Evolutionary conservation across 2,113 vertebrate genomes (phyloP), one percentile per base, ranked within the genome.

Genomic region (Epinephelus cyanopodus): DNA sequence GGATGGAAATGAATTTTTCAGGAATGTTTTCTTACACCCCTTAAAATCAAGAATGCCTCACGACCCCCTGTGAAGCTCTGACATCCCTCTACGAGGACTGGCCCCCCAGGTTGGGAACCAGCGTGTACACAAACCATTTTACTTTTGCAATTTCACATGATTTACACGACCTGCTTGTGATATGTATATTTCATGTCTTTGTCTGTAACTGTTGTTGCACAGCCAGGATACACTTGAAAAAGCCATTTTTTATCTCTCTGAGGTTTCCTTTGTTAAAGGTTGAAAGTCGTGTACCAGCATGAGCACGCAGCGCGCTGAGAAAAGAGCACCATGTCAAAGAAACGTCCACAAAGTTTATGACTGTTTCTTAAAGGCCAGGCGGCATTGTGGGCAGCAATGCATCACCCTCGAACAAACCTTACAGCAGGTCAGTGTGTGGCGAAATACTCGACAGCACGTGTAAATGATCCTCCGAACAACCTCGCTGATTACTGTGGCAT

Each of bases 391-490:
- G 67, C 33, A 3, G 70, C 80, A 3, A 85, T 90, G 61, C 64
- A 88, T 94, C 86, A 89, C 66, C 29, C 61, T 87, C 73, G 21
- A 56, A 74, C 63, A 19, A 33, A 66, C 63, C 48, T 77, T 14
- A 56, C 42, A 65, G 60, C 37, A 45, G 33, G 9, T 82, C 74
- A 25, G 60, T 37, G 74, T 77, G 74, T 79, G 76, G 74, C 10
- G 45, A 89, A 83, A 83, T 19, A 58, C 75, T 62, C 63, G 77
- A 83, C 82, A 75, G 85, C 80, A 17, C n/a, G 27, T 79, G 87
- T 84, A 87, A 90, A 90, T 83, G 81, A 88, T 85, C 79, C 63
- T 85, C 66, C 33, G 3, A 18, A 56, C 83, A 58, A 56, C 65
- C 54, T 75, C 8, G 1, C 58, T 89, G 86, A 91, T 89, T 88